Evolutionary conservation across 2,888 invertebrate species (phyloP).

Genomic region (Punctoribates punctum): DNA sequence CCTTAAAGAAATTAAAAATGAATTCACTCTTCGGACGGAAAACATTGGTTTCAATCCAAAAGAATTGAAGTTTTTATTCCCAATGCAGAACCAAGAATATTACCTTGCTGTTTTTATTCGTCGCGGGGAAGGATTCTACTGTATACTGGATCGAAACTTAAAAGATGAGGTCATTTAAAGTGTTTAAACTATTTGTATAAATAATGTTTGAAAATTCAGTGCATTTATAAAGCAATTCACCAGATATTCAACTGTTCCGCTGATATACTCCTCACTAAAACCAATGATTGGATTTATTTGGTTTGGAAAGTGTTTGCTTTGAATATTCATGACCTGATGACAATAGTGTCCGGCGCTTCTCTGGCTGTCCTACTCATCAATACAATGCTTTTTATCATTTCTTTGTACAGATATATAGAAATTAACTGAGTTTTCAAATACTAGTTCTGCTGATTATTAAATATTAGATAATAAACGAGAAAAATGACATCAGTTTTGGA

Average conservation of each 20-base stretch:
- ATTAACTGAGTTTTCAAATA: too few relatives aligned
- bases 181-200: neutral
- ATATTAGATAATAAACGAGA: too few relatives aligned
- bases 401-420: neutral
- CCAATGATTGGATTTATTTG: slow-evolving; percentile 18
- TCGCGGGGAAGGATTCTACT: neutral
- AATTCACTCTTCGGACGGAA: neutral
- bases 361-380: neutral
- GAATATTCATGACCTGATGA: neutral
- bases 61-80: neutral
- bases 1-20: neutral
- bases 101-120: neutral
- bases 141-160: neutral
- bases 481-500: too few relatives aligned
- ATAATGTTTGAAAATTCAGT: neutral
- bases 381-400: neutral
- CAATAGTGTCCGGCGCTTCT: neutral
- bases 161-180: neutral
- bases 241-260: slow-evolving; percentile 17
- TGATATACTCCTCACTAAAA: neutral
- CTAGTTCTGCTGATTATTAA: too few relatives aligned
- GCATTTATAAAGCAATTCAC: neutral
- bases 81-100: neutral
- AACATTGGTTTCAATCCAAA: neutral
- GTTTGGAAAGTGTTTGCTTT: neutral